phyloP scores from a whole-genome alignment of 1,140 invertebrate genomes.

The Nilaparvata lugens region DNA sequence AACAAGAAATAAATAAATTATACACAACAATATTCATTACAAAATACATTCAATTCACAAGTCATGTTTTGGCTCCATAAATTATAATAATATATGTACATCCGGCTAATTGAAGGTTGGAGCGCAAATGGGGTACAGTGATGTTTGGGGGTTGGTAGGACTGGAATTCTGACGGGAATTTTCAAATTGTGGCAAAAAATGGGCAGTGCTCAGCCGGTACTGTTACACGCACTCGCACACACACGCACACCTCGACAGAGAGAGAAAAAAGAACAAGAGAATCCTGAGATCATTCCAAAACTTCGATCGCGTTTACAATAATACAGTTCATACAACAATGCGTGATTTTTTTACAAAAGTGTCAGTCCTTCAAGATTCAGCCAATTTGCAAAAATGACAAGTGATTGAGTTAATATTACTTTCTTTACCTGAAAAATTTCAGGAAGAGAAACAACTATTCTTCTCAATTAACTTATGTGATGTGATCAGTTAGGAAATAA shows the following conservation, averaged over 20 bases:
- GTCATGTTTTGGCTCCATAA: slow-evolving; percentile 1
- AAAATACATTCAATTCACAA: not conserved
- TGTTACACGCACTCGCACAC: not conserved
- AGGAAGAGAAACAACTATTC: not conserved
- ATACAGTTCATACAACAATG: not conserved
- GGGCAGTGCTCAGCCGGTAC: slow-evolving; percentile 16
- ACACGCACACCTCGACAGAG: not conserved
- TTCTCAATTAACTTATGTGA: not conserved
- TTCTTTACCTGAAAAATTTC: not conserved
- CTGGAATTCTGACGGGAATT: not conserved
- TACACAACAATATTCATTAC: slow-evolving; percentile 12
- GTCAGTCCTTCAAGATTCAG: slow-evolving; percentile 4
- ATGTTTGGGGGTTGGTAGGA: not conserved
- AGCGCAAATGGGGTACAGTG: not conserved
- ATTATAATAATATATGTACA: not conserved
- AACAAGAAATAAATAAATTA: slow-evolving; percentile 20
- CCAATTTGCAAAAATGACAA: not conserved
- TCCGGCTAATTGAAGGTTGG: not conserved
- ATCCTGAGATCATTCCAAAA: slow-evolving; percentile 19
- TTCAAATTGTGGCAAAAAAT: slow-evolving; percentile 6
- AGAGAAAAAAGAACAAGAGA: not conserved
- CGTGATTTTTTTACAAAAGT: slow-evolving; percentile 4
- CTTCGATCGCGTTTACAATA: slow-evolving; percentile 5
- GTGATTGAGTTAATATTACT: not conserved
- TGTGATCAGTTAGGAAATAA: no score